phyloP scores from a whole-genome alignment of 2,113 vertebrate species.

The Solenodon paradoxus region DNA sequence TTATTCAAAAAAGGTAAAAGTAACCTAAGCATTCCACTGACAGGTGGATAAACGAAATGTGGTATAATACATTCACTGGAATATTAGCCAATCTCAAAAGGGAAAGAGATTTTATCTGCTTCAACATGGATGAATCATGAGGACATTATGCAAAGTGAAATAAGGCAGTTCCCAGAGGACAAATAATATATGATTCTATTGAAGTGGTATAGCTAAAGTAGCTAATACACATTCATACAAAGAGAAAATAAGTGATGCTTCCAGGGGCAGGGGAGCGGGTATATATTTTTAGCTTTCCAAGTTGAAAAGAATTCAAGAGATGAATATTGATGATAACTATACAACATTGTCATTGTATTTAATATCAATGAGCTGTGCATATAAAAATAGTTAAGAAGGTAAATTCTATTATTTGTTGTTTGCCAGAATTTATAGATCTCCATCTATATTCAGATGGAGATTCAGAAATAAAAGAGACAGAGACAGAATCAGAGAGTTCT shows the following conservation, averaged over 20 bases:
- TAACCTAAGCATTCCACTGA: neutral
- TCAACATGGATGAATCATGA: neutral
- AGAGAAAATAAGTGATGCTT: neutral
- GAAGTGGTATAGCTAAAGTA: neutral
- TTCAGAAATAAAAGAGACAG: too few relatives aligned
- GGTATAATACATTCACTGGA: neutral
- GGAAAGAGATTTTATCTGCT: neutral
- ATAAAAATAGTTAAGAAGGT: neutral
- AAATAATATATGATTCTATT: neutral
- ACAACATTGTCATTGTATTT: neutral
- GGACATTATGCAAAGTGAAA: neutral
- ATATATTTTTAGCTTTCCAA: neutral
- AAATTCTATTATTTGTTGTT: neutral
- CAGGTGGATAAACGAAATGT: neutral
- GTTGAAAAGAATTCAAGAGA: neutral
- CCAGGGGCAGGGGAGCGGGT: neutral
- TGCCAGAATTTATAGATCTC: neutral
- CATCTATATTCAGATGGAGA: too few relatives aligned
- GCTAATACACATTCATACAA: neutral
- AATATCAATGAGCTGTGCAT: neutral
- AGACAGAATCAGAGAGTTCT: neutral
- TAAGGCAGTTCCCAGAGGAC: neutral
- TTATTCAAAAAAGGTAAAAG: neutral
- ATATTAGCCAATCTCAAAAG: neutral
- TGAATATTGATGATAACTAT: too few relatives aligned